Base-by-base conservation (phyloP, 1,140 invertebrate species). In the Conopomorpha cramerella region DNA sequence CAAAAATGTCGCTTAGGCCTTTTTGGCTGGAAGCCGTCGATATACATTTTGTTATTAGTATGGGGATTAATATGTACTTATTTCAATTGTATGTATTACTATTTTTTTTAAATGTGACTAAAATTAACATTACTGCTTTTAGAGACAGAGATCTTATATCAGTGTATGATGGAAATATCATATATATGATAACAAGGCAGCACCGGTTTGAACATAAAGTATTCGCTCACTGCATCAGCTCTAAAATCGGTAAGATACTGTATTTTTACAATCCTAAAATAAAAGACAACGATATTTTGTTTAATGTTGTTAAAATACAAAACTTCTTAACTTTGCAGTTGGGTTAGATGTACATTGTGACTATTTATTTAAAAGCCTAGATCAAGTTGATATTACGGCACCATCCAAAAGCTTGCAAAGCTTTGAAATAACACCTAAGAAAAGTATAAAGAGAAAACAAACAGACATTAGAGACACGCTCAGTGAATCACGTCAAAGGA, bases 71-170 rank as follows among this genome's bases (percentile, higher is more conserved):
- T n/a, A n/a, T 35, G 4, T 7, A 35, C 8, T 15, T 13, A 23
- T 38, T 8, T 28, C 19, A 23, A n/a, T 30, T 35, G 15, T 23
- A 15, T 23, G 19, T 16, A 27, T 33, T n/a, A 16, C 28, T 41
- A 12, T 40, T 49, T 39, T 34, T 17, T 63, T 58, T 30, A n/a
- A n/a, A n/a, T n/a, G n/a, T n/a, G n/a, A n/a, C n/a, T n/a, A n/a
- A n/a, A n/a, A n/a, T n/a, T n/a, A n/a, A n/a, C n/a, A n/a, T n/a
- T n/a, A n/a, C n/a, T n/a, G n/a, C n/a, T n/a, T 39, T 25, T 49
- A 77, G 67, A 38, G 63, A 73, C 34, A 64, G 47, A 36, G 56
- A 71, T 55, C 47, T 78, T 28, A 55, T 78, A 37, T 59, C 43
- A 10, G 33, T 72, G 8, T 64, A 64, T 17, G 50, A 62, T 40